Percentiles rank a stretch among this genome's conserved stretches.
Evolutionary conservation across 2,888 invertebrate genomes (phyloP).

Genomic region (Fissipunctia ypsillon): DNA sequence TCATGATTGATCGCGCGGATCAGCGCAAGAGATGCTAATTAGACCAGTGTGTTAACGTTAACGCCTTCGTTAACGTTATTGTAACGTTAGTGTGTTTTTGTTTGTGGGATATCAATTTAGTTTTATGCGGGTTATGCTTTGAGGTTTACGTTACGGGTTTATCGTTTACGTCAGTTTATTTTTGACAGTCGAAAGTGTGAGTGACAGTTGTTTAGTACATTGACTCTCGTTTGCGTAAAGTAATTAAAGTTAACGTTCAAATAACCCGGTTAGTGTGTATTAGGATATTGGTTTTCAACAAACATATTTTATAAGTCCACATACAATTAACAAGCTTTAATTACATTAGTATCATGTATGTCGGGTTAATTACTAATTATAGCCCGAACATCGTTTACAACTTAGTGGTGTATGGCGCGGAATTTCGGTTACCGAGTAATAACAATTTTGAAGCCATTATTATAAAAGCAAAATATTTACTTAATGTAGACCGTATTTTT

Average conservation of each 20-base stretch:
- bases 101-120: constrained; percentile 32
- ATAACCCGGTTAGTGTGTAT: constrained; percentile 7
- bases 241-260: constrained; percentile 16
- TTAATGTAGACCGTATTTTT: constrained; percentile 3
- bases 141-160: no score
- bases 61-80: constrained; percentile 46
- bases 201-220: constrained; percentile 5
- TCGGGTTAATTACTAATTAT: constrained; percentile 30
- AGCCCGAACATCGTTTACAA: constrained; percentile 26
- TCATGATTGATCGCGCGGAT: constrained; percentile 57
- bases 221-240: constrained; percentile 8
- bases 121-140: constrained; percentile 45
- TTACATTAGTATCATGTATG: constrained; percentile 24
- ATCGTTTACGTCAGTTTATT: constrained; percentile 35
- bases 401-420: constrained; percentile 1
- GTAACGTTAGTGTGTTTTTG: constrained; percentile 12
- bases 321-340: constrained; percentile 20
- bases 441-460: constrained; percentile 35
- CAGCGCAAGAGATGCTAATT: constrained; percentile 48
- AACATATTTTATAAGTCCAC: constrained; percentile 29
- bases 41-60: constrained; percentile 26
- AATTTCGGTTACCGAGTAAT: constrained; percentile 15
- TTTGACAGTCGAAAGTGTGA: constrained; percentile 15
- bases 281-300: constrained; percentile 22
- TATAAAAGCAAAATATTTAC: constrained; percentile 18